Evolutionary conservation across 1,140 invertebrate genomes (phyloP), one percentile per base, ranked within the genome.

Genomic region (Pachyrhynchus sulphureomaculatus): DNA sequence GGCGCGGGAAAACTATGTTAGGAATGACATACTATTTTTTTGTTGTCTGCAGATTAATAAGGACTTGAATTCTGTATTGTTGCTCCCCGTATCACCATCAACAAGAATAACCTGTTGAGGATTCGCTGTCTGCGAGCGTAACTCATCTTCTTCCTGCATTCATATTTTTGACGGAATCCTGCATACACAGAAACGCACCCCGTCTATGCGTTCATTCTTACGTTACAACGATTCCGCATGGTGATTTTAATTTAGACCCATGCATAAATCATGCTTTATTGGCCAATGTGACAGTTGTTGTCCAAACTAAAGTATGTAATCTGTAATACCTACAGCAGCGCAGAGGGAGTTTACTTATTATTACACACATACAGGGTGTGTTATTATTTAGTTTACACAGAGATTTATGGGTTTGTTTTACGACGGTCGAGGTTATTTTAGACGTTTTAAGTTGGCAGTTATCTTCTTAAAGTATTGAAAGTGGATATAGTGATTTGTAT

Each of bases 351-450:
- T 15, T 17, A 18, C 37, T 42, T 42, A 21, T 42, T 42, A n/a
- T n/a, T n/a, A n/a, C n/a, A n/a, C n/a, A 42, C 39, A 42, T 42
- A 42, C 39, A 42, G 39, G 37, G 39, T 42, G 39, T 42, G 39
- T 42, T 42, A 42, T 42, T 42, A 42, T 42, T 42, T 42, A 10
- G 1, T 21, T 21, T 21, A 1, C 3, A 18, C 2, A 4, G 17
- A 5, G 12, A 42, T 42, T 42, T 42, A 42, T 42, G 15, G 39
- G 3, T n/a, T n/a, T 20, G 39, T 21, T 42, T 15, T 42, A 42
- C 18, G 13, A 42, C 21, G 18, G 34, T 2, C 17, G 5, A 13
- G 34, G n/a, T 42, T 29, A 29, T 6, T 29, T 29, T 29, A 29
- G 12, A 29, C 6, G 12, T 29, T 6, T 29, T 29, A 2, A 29